These are phyloP conservation scores for Ceryle rudis DNA, from an alignment of 2,797 vertebrate species.

Conservation along the genomic window DNA sequence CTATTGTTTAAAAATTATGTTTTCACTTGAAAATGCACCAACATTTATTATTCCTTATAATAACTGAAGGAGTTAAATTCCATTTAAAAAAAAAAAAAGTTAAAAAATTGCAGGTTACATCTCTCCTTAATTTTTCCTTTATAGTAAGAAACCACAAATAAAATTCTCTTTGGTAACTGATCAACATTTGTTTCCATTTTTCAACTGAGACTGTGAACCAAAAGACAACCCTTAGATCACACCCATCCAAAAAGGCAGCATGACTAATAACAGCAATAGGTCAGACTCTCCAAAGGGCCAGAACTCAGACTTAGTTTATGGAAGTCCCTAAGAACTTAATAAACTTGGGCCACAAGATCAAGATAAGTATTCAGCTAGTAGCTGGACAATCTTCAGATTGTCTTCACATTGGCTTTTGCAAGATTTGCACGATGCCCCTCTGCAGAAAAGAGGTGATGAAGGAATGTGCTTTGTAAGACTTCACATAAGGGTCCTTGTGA, in stretches of 20 bases:
- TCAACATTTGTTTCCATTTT: not conserved
- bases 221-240: not conserved
- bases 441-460: not conserved
- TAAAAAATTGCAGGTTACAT: not conserved
- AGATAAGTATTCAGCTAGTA: not conserved
- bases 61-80: not conserved
- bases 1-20: not conserved
- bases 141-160: not conserved
- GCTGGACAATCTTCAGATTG: not conserved
- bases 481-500: not conserved
- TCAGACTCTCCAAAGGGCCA: not conserved
- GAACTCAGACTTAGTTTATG: not conserved
- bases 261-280: not conserved
- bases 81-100: not conserved
- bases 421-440: not conserved
- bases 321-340: not conserved
- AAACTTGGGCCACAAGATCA: not conserved
- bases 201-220: not conserved
- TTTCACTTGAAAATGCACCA: not conserved
- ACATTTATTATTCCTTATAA: not conserved
- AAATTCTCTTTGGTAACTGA: not conserved
- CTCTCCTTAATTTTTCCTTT: not conserved
- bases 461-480: not conserved
- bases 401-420: not conserved
- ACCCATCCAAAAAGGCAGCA: not conserved